Base-by-base conservation (phyloP, 1,140 invertebrate species). In the Euschistus heros region DNA sequence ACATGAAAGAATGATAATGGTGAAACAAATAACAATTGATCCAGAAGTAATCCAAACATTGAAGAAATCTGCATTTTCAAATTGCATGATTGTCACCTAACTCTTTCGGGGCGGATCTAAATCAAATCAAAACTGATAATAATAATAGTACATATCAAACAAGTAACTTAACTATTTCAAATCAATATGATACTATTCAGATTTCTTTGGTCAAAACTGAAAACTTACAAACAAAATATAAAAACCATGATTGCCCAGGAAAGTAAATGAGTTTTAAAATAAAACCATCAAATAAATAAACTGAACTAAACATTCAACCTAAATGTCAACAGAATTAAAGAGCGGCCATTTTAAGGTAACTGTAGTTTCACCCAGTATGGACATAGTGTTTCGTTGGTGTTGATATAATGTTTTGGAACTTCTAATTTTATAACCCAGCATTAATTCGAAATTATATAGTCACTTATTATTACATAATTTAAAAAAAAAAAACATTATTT, bases 1-100 rank as follows among this genome's bases (percentile, higher is more conserved):
- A 63, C 71, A 73, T 44, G 66, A 68, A 17, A 70, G 52, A 30
- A 71, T 24, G 14, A 63, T 63, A 61, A 63, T 27, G 22, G 44
- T 55, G 37, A 70, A 55, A 20, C 67, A 67, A 46, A 70, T 30
- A 24, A 52, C 37, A n/a, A 65, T 63, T 52, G 64, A 63, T 8
- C 62, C 33, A 8, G 68, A 66, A 26, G 68, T 63, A 27, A 66
- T 26, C 69, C 69, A 70, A 13, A 68, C 52, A 52, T 46, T 62
- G 17, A 55, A n/a, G 46, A 47, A 42, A 54, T 60, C 37, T 20
- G 24, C 65, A 66, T 66, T 54, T 17, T 66, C 65, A 66, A 57
- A 50, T 20, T 59, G 27, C 64, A 65, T 65, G 26, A 22, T 65
- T 57, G 27, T n/a, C 63, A 30, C 33, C 44, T 27, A 30, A 30